Conservation (phyloP, 2,113 vertebrate genomes). For the Pelmatolapia mariae region DNA sequence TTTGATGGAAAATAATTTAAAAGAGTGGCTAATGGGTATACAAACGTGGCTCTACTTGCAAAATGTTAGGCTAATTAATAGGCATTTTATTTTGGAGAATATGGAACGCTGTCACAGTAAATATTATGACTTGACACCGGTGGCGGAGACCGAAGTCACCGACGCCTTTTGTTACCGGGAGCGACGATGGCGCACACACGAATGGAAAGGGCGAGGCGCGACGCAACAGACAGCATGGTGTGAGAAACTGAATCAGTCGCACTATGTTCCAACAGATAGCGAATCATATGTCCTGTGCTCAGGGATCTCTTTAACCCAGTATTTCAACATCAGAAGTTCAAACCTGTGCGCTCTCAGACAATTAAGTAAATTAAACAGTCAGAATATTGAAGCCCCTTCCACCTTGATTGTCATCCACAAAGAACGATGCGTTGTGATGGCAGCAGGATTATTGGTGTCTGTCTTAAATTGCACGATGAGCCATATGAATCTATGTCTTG, state of each 20-base stretch:
- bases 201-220: slow-evolving; percentile 70
- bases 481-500: slow-evolving; percentile 30
- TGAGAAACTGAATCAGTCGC: background rate
- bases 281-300: background rate
- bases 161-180: slow-evolving; percentile 64
- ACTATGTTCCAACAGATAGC: slow-evolving; percentile 40
- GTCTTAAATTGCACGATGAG: slow-evolving; percentile 23
- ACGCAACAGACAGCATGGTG: slow-evolving; percentile 2
- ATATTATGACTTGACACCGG: slow-evolving; percentile 26
- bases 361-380: background rate
- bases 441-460: background rate
- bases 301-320: background rate
- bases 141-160: slow-evolving; percentile 19
- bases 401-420: background rate
- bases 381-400: background rate
- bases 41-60: background rate
- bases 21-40: background rate
- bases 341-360: background rate
- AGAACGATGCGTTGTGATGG: background rate
- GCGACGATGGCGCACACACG: slow-evolving; percentile 37
- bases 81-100: slow-evolving; percentile 35
- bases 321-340: background rate
- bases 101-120: background rate
- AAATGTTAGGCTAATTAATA: background rate
- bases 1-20: background rate